A percentile compares a stretch with the other conserved stretches of the same genome.
Conservation (phyloP, 2,797 vertebrate species). For the Onychomys arenicola region DNA sequence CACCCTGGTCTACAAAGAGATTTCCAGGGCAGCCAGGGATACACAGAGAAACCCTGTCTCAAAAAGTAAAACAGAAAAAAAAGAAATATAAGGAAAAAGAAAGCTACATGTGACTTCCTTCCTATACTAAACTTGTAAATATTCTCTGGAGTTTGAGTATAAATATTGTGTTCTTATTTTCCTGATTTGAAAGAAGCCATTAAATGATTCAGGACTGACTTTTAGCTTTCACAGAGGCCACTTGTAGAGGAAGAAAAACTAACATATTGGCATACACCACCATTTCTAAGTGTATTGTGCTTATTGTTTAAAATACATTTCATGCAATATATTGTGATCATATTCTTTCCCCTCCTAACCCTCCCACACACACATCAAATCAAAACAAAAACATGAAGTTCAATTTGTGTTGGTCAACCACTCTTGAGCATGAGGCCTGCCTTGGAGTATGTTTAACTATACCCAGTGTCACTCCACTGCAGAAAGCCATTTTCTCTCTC, state of each 20-base stretch:
- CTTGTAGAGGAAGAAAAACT: slow-evolving; percentile 35
- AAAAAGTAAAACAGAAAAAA: not conserved
- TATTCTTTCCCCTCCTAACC: not conserved
- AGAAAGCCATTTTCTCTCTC: not conserved
- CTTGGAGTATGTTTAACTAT: not conserved
- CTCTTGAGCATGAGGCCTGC: not conserved
- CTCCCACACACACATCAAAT: not conserved
- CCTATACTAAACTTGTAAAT: not conserved
- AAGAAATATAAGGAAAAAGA: not conserved
- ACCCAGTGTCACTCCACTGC: not conserved
- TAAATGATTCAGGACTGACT: slow-evolving; percentile 20
- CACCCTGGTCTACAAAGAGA: not conserved
- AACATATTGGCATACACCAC: not conserved
- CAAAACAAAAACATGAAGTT: not conserved
- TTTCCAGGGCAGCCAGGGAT: not conserved
- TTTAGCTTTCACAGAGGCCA: slow-evolving; percentile 4
- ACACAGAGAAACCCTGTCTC: not conserved
- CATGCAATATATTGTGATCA: not conserved
- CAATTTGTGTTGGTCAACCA: not conserved
- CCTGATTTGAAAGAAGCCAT: slow-evolving; percentile 11
- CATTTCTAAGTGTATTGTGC: not conserved
- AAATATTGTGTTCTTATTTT: slow-evolving; percentile 19
- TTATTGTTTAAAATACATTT: slow-evolving; percentile 9
- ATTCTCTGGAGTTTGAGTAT: not conserved
- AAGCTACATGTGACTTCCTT: not conserved